A percentile compares a stretch with the other conserved stretches of the same genome.
Evolutionary conservation across 2,113 vertebrate genomes (phyloP).

Genomic region (Vidua chalybeata): DNA sequence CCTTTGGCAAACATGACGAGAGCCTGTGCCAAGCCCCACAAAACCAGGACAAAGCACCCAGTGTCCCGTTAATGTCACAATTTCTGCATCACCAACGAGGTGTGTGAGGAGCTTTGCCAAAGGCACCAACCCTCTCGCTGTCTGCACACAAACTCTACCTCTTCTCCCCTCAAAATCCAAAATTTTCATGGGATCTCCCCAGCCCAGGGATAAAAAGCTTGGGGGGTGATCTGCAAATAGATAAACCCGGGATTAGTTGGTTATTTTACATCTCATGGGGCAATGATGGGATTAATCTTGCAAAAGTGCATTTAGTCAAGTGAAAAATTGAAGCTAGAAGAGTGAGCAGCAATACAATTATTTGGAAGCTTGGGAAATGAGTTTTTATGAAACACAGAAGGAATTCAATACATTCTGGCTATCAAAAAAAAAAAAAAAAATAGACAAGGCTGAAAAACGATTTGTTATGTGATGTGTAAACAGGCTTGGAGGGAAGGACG

Average conservation of each 20-base stretch:
- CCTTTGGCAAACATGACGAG: background rate
- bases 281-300: background rate
- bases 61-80: background rate
- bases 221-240: background rate
- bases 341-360: constrained; percentile 27
- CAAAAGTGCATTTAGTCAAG: constrained; percentile 28
- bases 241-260: background rate
- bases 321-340: constrained; percentile 48
- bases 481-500: background rate
- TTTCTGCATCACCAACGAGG: background rate
- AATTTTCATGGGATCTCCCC: background rate
- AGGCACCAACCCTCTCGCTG: background rate
- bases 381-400: constrained; percentile 39
- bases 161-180: background rate
- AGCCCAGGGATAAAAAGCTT: background rate
- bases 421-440: background rate
- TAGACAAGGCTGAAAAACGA: background rate
- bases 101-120: background rate
- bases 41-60: background rate
- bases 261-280: constrained; percentile 25
- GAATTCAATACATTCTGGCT: constrained; percentile 19
- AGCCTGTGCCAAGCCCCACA: background rate
- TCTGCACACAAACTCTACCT: background rate
- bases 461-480: background rate
- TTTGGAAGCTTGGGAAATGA: constrained; percentile 28